Percentiles rank a stretch among this genome's conserved stretches.
Conservation (phyloP, 2,888 invertebrate species). For the Sinhomidia bicolor region DNA sequence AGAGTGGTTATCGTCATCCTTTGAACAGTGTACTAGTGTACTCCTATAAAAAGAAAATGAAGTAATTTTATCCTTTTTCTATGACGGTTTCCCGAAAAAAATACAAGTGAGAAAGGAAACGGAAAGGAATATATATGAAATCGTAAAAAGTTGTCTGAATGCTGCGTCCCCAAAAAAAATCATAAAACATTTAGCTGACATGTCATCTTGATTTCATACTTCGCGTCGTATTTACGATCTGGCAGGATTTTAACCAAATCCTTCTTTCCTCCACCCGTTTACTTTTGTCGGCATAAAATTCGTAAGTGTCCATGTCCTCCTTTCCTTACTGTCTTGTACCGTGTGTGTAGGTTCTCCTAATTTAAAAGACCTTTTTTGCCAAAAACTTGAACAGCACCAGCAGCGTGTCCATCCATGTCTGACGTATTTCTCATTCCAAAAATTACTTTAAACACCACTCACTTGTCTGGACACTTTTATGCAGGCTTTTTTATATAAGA, state of each 20-base stretch:
- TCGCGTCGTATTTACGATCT: background rate
- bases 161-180: slow-evolving; percentile 22
- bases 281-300: slow-evolving; percentile 34
- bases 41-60: slow-evolving; percentile 1
- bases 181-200: slow-evolving; percentile 63
- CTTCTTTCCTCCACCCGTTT: slow-evolving; percentile 16
- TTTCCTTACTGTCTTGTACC: background rate
- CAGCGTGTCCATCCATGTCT: no score
- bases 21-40: background rate
- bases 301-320: background rate
- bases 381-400: background rate
- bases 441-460: background rate
- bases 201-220: slow-evolving; percentile 60
- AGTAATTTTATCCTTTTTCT: slow-evolving; percentile 17
- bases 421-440: background rate
- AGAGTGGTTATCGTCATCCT: background rate
- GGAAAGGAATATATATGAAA: background rate
- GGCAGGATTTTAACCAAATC: slow-evolving; percentile 28
- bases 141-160: slow-evolving; percentile 24
- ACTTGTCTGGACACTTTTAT: slow-evolving; percentile 22
- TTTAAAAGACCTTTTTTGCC: background rate
- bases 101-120: background rate
- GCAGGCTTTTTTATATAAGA: background rate
- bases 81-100: background rate
- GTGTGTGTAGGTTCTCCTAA: background rate